Percentiles rank a stretch among this genome's conserved stretches.
phyloP scores from a whole-genome alignment of 2,113 vertebrate genomes.

The Dicrurus megarhynchus region DNA sequence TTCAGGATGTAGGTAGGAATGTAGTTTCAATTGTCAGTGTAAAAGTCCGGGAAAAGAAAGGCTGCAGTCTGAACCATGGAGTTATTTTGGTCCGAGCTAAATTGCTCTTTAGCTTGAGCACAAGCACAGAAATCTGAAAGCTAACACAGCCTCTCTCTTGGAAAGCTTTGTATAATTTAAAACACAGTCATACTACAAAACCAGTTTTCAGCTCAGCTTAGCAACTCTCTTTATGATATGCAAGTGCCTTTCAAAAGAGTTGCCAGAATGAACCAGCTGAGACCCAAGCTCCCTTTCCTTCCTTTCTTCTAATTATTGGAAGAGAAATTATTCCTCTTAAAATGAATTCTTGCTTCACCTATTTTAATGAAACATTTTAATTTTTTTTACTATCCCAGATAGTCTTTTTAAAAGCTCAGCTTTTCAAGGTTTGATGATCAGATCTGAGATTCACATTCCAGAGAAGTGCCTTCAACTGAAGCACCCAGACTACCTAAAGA shows the following conservation, averaged over 20 bases:
- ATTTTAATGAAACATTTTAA: background rate
- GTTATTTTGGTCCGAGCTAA: conserved; percentile 1
- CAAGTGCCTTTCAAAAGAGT: background rate
- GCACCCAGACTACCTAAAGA: background rate
- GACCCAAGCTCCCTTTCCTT: background rate
- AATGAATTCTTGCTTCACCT: background rate
- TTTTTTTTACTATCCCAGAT: background rate
- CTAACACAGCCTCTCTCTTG: background rate
- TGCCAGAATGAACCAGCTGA: background rate
- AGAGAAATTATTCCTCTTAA: background rate
- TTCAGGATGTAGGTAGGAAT: background rate
- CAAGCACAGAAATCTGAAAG: background rate
- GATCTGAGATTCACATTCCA: background rate
- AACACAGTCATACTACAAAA: background rate
- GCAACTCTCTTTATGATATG: background rate
- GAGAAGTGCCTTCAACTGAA: background rate
- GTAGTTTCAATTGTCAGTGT: background rate
- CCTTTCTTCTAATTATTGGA: background rate
- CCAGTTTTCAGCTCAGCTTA: background rate
- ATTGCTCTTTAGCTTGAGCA: background rate
- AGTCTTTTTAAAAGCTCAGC: background rate
- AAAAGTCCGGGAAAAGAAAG: background rate
- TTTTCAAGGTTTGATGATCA: background rate
- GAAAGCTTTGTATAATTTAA: conserved; percentile 22
- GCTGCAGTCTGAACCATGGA: background rate